Evolutionary conservation across 2,888 invertebrate genomes (phyloP).

Genomic region (Synergus japonicus): DNA sequence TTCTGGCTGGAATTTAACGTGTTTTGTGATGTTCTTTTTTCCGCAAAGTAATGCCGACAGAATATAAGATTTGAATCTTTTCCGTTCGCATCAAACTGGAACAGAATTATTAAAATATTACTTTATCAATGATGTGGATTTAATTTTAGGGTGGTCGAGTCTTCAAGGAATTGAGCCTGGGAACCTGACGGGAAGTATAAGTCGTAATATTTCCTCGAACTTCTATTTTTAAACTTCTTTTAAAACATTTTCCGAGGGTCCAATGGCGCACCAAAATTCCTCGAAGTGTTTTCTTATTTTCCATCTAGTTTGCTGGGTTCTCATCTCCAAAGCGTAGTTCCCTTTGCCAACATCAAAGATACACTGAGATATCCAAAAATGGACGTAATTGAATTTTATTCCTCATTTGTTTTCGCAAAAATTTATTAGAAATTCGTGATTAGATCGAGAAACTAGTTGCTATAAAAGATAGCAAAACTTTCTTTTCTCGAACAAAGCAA

Average conservation of each 20-base stretch:
- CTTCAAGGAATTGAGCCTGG: neutral
- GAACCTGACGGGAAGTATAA: neutral
- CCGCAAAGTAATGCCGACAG: neutral
- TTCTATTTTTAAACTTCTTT: slow-evolving; percentile 21
- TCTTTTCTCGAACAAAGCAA: neutral
- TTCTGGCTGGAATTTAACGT: too few relatives aligned
- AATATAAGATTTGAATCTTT: neutral
- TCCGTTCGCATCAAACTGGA: neutral
- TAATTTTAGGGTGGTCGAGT: neutral
- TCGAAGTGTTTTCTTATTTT: slow-evolving; percentile 23
- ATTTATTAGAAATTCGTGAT: neutral
- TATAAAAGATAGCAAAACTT: neutral
- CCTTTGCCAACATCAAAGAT: slow-evolving; percentile 8
- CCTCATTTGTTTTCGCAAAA: too few relatives aligned
- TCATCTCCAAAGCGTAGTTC: neutral
- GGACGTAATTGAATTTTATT: neutral
- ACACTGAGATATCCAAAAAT: neutral
- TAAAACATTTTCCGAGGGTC: slow-evolving; percentile 12
- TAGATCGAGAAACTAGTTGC: neutral
- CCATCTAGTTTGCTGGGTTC: neutral
- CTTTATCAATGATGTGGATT: neutral
- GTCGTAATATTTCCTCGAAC: neutral
- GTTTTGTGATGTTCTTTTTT: too few relatives aligned
- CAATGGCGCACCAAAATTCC: slow-evolving; percentile 15
- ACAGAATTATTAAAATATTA: neutral